Conservation (phyloP, 2,888 invertebrate genomes). For the Troides oblongomaculatus region DNA sequence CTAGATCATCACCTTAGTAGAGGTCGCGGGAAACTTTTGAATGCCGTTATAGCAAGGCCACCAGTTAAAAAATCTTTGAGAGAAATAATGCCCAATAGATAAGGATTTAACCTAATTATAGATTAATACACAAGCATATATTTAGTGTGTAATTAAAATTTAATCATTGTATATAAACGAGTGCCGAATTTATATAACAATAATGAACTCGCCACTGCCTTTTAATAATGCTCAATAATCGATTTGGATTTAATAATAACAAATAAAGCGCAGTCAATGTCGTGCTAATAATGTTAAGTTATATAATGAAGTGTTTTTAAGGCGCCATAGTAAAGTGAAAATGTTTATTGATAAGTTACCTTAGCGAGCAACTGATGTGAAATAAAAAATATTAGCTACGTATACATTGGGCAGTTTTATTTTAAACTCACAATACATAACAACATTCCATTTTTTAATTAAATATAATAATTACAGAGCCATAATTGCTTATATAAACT, state of each 20-base stretch:
- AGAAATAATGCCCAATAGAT: too few relatives aligned
- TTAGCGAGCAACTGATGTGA: slow-evolving; percentile 43
- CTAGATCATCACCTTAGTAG: too few relatives aligned
- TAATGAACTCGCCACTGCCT: slow-evolving; percentile 39
- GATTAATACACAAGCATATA: slow-evolving; percentile 1
- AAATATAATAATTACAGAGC: slow-evolving; percentile 34
- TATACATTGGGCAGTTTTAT: slow-evolving; percentile 53
- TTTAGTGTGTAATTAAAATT: slow-evolving; percentile 3
- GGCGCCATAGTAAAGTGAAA: slow-evolving; percentile 67
- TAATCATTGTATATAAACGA: slow-evolving; percentile 33
- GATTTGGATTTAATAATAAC: slow-evolving; percentile 20
- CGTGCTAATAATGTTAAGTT: slow-evolving; percentile 27
- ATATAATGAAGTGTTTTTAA: slow-evolving; percentile 27
- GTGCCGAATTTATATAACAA: slow-evolving; percentile 31
- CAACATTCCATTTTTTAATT: slow-evolving; percentile 22
- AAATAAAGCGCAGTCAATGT: slow-evolving; percentile 15
- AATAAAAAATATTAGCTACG: slow-evolving; percentile 44
- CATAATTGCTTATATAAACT: slow-evolving; percentile 35
- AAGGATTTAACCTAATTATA: background rate
- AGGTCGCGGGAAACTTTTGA: too few relatives aligned
- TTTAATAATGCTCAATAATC: slow-evolving; percentile 38
- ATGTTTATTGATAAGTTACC: slow-evolving; percentile 70
- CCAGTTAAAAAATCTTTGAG: too few relatives aligned
- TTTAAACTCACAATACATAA: slow-evolving; percentile 35
- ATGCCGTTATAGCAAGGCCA: too few relatives aligned